phyloP scores from a whole-genome alignment of 2,888 invertebrate species.

The Xestia sexstrigata region DNA sequence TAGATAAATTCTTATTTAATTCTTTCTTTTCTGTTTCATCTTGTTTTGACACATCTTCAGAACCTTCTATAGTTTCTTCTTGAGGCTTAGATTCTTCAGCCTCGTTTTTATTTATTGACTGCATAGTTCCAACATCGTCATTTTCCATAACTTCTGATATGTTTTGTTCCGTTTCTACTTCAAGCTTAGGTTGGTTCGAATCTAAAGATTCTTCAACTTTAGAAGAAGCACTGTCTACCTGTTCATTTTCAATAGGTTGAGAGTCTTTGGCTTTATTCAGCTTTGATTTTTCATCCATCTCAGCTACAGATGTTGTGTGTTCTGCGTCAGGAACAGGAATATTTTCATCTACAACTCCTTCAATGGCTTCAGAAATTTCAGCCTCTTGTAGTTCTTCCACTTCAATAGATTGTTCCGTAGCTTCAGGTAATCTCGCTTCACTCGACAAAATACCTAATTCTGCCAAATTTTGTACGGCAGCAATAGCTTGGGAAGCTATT shows the following conservation, averaged over 20 bases:
- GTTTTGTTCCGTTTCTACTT: background rate
- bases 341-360: background rate
- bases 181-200: background rate
- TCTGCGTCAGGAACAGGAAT: background rate
- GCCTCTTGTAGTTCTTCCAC: background rate
- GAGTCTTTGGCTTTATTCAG: background rate
- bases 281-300: background rate
- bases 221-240: slow-evolving; percentile 1
- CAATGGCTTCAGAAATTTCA: background rate
- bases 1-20: background rate
- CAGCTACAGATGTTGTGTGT: background rate
- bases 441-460: background rate
- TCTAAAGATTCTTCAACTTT: background rate
- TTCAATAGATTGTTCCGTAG: background rate
- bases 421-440: background rate
- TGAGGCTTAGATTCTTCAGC: background rate
- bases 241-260: background rate
- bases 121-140: background rate
- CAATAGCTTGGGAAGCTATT: slow-evolving; percentile 49
- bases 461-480: slow-evolving; percentile 39
- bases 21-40: background rate
- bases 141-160: background rate
- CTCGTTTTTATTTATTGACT: background rate
- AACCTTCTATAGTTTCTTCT: background rate
- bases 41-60: background rate